Evolutionary conservation across 2,888 invertebrate genomes (phyloP).

Genomic region (Tinea trinotella): DNA sequence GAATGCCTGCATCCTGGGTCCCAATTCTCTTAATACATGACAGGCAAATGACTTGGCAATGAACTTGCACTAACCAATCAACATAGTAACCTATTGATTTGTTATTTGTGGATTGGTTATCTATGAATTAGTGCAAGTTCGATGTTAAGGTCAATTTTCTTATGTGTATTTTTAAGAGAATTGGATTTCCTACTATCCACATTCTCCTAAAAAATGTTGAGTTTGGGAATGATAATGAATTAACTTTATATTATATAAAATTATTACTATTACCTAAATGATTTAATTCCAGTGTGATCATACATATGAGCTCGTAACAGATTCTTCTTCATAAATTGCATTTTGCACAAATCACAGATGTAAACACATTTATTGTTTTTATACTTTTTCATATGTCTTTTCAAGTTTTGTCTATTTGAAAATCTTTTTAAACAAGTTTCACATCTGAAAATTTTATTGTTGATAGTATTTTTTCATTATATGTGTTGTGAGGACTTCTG

Average conservation of each 20-base stretch:
- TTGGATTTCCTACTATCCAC: not conserved
- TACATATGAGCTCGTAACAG: constrained; percentile 71
- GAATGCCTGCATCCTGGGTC: no score
- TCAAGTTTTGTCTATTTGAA: constrained; percentile 67
- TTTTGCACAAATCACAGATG: constrained; percentile 61
- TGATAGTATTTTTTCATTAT: not conserved
- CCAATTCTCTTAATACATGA: no score
- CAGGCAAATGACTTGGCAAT: no score
- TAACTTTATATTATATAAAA: not conserved
- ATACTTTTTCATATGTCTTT: constrained; percentile 68
- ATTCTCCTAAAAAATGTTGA: not conserved
- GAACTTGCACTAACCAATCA: no score
- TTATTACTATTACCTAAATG: constrained; percentile 41
- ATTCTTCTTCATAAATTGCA: constrained; percentile 68
- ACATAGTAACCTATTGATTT: no score
- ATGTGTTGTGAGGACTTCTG: not conserved
- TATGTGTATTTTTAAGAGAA: not conserved
- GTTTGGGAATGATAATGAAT: not conserved
- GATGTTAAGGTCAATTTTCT: no score
- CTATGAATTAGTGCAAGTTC: no score
- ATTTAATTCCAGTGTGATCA: constrained; percentile 62
- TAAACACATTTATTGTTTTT: constrained; percentile 55
- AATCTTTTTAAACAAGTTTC: constrained; percentile 64
- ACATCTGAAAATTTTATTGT: constrained; percentile 40
- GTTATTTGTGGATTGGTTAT: no score